Percentiles rank a stretch among this genome's conserved stretches.
These are phyloP conservation scores for Napeogenes inachia DNA, from an alignment of 2,888 invertebrate genomes.

Conservation along the genomic window DNA sequence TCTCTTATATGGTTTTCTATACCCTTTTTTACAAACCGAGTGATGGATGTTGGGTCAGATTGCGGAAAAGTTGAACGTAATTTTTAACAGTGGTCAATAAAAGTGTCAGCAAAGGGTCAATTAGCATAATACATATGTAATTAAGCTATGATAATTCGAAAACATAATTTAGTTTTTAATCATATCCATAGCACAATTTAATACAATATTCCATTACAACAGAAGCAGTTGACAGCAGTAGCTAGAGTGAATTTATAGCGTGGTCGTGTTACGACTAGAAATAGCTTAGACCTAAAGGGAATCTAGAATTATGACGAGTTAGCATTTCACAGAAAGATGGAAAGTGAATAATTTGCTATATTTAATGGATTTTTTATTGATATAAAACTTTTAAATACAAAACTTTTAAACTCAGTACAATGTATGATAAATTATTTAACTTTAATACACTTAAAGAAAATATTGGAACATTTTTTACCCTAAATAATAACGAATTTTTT, in stretches of 20 bases:
- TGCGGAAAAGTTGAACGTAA: background rate
- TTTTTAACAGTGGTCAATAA: background rate
- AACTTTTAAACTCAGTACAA: background rate
- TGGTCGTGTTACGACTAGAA: constrained; percentile 25
- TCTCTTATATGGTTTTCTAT: background rate
- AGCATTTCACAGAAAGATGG: constrained; percentile 3
- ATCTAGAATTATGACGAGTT: constrained; percentile 15
- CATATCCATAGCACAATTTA: constrained; percentile 15
- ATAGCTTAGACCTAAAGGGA: constrained; percentile 16
- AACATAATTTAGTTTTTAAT: constrained; percentile 20
- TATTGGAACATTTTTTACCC: background rate
- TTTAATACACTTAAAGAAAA: too few species aligned
- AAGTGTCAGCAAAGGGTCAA: background rate
- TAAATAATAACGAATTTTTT: constrained; percentile 9
- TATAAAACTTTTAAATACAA: background rate
- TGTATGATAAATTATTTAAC: too few species aligned
- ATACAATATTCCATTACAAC: constrained; percentile 45
- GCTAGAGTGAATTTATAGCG: constrained; percentile 29
- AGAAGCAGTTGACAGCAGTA: constrained; percentile 28
- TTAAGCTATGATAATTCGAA: constrained; percentile 11
- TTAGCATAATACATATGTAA: too few species aligned
- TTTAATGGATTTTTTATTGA: background rate
- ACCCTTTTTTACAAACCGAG: background rate
- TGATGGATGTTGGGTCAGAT: background rate
- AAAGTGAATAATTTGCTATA: background rate